Base-by-base conservation (phyloP, 2,797 vertebrate species). In the Pogonophryne albipinna region DNA sequence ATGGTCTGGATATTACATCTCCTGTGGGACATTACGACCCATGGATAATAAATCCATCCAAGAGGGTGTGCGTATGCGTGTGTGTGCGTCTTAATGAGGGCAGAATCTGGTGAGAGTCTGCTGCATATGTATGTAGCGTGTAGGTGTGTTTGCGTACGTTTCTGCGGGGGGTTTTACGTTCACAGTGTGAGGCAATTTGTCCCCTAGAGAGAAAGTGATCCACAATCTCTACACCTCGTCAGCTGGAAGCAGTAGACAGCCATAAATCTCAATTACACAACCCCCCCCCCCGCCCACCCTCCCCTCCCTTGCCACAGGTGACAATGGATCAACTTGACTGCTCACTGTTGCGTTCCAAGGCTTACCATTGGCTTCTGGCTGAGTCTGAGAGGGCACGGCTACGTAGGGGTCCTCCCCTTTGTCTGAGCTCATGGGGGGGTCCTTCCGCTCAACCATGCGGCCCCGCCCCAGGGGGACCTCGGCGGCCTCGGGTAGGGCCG, bases 341-440 rank as follows among this genome's bases (percentile, higher is more conserved):
- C 72, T 82, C 66, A 50, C 80, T 87, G 85, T 88, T 88, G 86
- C 89, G 95, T 97, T 98, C 97, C 97, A 97, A 99, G 98, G 97
- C 98, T 99, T 99, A 99, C 98, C 98, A 95, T 97, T 97, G 94
- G 96, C 96, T 95, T 98, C 97, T 84, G 97, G 97, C 93, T 97
- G 97, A 93, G 96, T 97, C 96, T 97, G 96, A 93, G 97, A 97
- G 91, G 98, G 96, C 91, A 97, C 96, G 63, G 97, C 97, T 93
- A 97, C 94, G 94, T 97, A 97, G 87, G 97, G 96, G 90, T 94
- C 92, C 89, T 99, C 97, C 93, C 95, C 97, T 95, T 96, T 97
- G 96, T 97, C 97, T 83, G 95, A 95, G 92, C 96, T 96, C 91
- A 93, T 93, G 83, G 96, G 94, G 46, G 92, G 93, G 84, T 99